A percentile compares a stretch with the other conserved stretches of the same genome.
These are phyloP conservation scores for Myopa tessellatipennis DNA, from an alignment of 2,888 invertebrate species.

Conservation along the genomic window DNA sequence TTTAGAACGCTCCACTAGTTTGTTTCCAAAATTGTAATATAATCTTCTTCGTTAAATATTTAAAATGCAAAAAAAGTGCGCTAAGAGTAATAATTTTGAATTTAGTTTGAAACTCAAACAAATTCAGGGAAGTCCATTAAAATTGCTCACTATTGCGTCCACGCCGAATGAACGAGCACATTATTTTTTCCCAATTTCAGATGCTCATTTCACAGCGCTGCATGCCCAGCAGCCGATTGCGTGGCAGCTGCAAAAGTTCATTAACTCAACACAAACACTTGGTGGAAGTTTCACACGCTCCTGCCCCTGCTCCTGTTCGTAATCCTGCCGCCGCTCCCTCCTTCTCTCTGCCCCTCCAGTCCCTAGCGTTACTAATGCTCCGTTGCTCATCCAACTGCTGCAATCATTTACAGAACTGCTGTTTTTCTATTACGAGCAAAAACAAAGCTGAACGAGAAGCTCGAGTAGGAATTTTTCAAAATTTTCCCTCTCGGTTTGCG, in stretches of 20 bases:
- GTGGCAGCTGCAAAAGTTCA: slow-evolving; percentile 43
- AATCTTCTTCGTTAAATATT: not conserved
- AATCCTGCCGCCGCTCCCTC: not conserved
- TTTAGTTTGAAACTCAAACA: slow-evolving; percentile 16
- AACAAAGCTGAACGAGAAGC: not conserved
- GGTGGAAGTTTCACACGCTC: slow-evolving; percentile 36
- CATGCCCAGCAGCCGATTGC: not conserved
- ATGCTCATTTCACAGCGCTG: slow-evolving; percentile 1
- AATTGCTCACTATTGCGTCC: slow-evolving; percentile 4
- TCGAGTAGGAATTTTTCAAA: slow-evolving; percentile 12
- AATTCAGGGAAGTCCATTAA: slow-evolving; percentile 15
- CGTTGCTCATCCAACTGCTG: not conserved
- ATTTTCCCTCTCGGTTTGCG: not conserved
- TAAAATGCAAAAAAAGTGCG: not conserved
- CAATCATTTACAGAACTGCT: not conserved
- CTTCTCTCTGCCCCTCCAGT: slow-evolving; percentile 9
- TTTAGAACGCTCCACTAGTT: too few relatives aligned
- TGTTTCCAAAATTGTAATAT: not conserved
- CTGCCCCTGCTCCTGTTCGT: slow-evolving; percentile 6
- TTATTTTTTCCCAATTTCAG: slow-evolving; percentile 5
- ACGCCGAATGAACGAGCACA: not conserved
- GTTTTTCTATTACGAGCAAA: not conserved
- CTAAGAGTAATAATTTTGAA: not conserved
- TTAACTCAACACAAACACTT: slow-evolving; percentile 46
- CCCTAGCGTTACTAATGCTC: too few relatives aligned